Evolutionary conservation across 2,888 invertebrate genomes (phyloP), one percentile per base, ranked within the genome.

Genomic region (Sarcophaga variegata): DNA sequence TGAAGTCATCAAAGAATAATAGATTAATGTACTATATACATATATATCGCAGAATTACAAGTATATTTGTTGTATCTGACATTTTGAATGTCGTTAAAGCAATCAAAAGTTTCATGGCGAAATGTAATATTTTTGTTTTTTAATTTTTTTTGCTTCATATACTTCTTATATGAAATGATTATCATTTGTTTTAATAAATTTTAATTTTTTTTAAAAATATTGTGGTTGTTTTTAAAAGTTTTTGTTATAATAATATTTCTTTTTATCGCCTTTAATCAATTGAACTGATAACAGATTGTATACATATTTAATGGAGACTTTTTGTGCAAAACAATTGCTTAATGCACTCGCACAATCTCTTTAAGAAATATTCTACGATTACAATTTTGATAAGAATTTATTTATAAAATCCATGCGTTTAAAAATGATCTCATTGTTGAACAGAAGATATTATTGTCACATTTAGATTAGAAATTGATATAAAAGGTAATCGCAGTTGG

Each of bases 1-100:
- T 76, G 79, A 77, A 76, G 76, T 82, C 82, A 83, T 76, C 76
- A 76, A 69, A 81, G n/a, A 49, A 47, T 20, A 10, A 37, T 63
- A 67, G 71, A 80, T 82, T 72, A 82, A 62, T 63, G 17, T 49
- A 59, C 45, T 4, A 37, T 12, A 62, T 70, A n/a, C 45, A 67
- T 66, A 37, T 66, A 12, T 22, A 54, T 22, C 25, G 63, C n/a
- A n/a, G 67, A 49, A 62, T 69, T 67, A 59, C 22, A n/a, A 20
- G 49, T 49, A 4, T 49, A 20, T 20, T 37, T 37, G 10, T 37
- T 37, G 25, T 47, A 74, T 81, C 69, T 66, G 69, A 75, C 79
- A 79, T 74, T 37, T 71, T 14, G 22, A 78, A 70, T 37, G 49
- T 70, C 62, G 27, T 49, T 47, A 8, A 37, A 10, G 27, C 49